phyloP scores from a whole-genome alignment of 2,888 invertebrate species.

The Ennomos fuscantarius region DNA sequence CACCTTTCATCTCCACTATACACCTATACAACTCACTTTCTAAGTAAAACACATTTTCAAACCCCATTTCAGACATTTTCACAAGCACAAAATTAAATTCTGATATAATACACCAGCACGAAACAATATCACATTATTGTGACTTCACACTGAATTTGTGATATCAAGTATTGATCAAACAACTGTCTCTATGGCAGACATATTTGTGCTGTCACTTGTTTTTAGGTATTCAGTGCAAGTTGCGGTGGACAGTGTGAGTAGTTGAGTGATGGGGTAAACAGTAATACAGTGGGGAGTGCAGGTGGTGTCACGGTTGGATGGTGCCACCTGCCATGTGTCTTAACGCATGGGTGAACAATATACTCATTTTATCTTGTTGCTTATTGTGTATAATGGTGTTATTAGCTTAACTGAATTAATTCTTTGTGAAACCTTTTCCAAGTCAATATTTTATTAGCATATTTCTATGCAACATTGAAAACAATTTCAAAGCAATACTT shows the following conservation, averaged over 20 bases:
- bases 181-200: conserved; percentile 67
- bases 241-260: conserved; percentile 50
- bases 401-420: conserved; percentile 17
- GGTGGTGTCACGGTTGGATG: conserved; percentile 73
- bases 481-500: too few relatives aligned
- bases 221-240: conserved; percentile 53
- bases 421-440: conserved; percentile 6
- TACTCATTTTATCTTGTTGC: conserved; percentile 24
- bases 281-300: conserved; percentile 69
- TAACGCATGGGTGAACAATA: conserved; percentile 66
- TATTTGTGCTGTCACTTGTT: conserved; percentile 43
- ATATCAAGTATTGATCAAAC: conserved; percentile 79
- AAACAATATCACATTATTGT: conserved; percentile 59
- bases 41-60: conserved; percentile 82
- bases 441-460: too few relatives aligned
- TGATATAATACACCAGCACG: conserved; percentile 53
- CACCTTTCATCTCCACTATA: conserved; percentile 60
- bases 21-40: conserved; percentile 76
- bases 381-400: conserved; percentile 12
- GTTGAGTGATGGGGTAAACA: conserved; percentile 56
- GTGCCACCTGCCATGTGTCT: conserved; percentile 73
- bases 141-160: conserved; percentile 56
- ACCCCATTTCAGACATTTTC: conserved; percentile 81
- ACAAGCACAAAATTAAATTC: conserved; percentile 44
- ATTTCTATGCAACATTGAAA: too few relatives aligned